These are phyloP conservation scores for Pseudobourletiella spinata DNA, from an alignment of 1,140 invertebrate species.

Conservation along the genomic window DNA sequence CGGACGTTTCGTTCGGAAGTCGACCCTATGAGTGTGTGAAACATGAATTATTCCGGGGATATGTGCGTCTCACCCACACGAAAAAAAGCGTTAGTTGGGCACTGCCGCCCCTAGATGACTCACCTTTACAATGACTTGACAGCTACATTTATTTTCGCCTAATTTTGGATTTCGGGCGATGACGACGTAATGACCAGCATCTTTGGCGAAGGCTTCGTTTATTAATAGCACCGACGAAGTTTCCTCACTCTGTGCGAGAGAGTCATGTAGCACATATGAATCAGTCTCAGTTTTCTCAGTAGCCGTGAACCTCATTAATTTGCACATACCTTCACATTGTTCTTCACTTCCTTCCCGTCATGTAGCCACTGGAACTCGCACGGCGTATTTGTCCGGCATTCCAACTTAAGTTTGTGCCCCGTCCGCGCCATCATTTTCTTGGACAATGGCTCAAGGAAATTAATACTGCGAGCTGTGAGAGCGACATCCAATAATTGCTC, in stretches of 20 bases:
- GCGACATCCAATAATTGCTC: too few species aligned
- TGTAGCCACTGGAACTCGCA: slow-evolving; percentile 41
- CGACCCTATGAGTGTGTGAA: slow-evolving; percentile 45
- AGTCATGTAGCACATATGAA: background rate
- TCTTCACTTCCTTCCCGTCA: background rate
- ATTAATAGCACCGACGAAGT: slow-evolving; percentile 50
- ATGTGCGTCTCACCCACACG: too few species aligned
- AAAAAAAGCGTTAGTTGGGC: too few species aligned
- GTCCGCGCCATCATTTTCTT: slow-evolving; percentile 52
- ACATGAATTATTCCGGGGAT: too few species aligned
- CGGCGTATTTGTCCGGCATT: slow-evolving; percentile 41
- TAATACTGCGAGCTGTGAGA: slow-evolving; percentile 15
- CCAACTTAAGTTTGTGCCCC: slow-evolving; percentile 57
- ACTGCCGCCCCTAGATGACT: too few species aligned
- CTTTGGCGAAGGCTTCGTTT: slow-evolving; percentile 60
- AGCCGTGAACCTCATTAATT: background rate
- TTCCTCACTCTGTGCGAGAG: background rate
- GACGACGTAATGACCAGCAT: slow-evolving; percentile 57
- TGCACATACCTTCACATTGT: slow-evolving; percentile 4
- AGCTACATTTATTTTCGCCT: slow-evolving; percentile 53
- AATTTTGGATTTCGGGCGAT: slow-evolving; percentile 51
- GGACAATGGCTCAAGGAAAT: slow-evolving; percentile 42
- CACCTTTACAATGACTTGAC: slow-evolving; percentile 56
- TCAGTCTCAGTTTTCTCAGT: background rate
- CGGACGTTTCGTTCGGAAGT: slow-evolving; percentile 58